Evolutionary conservation across 2,888 invertebrate genomes (phyloP).

Genomic region (Brachylomia viminalis): DNA sequence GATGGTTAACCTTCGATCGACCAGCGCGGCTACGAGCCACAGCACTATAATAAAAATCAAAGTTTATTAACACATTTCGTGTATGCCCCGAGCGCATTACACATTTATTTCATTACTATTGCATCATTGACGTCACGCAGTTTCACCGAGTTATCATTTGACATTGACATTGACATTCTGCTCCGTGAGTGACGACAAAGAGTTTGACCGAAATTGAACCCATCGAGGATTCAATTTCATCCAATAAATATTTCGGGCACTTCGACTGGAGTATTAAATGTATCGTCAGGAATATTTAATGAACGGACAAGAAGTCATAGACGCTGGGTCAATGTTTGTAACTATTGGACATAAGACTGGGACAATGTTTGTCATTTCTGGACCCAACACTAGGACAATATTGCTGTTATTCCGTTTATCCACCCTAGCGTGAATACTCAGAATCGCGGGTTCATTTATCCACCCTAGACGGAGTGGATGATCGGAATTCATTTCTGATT

Average conservation of each 20-base stretch:
- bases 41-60: not conserved
- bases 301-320: not conserved
- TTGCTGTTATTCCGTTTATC: too few relatives aligned
- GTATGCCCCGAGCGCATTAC: not conserved
- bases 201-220: constrained; percentile 36
- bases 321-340: constrained; percentile 14
- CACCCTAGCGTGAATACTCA: too few relatives aligned
- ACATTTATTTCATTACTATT: constrained; percentile 19
- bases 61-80: not conserved
- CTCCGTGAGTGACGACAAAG: not conserved
- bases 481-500: too few relatives aligned
- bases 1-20: not conserved
- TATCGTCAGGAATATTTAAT: constrained; percentile 18
- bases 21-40: not conserved
- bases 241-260: constrained; percentile 29
- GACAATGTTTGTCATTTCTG: not conserved
- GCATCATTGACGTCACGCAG: constrained; percentile 14
- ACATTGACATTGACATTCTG: constrained; percentile 42
- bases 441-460: too few relatives aligned
- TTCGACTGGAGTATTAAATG: constrained; percentile 3
- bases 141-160: constrained; percentile 12
- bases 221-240: too few relatives aligned
- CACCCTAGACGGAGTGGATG: too few relatives aligned
- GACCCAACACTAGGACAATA: not conserved
- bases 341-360: not conserved